Percentiles rank a stretch among this genome's conserved stretches.
phyloP scores from a whole-genome alignment of 2,113 vertebrate species.

The Nicator chloris region DNA sequence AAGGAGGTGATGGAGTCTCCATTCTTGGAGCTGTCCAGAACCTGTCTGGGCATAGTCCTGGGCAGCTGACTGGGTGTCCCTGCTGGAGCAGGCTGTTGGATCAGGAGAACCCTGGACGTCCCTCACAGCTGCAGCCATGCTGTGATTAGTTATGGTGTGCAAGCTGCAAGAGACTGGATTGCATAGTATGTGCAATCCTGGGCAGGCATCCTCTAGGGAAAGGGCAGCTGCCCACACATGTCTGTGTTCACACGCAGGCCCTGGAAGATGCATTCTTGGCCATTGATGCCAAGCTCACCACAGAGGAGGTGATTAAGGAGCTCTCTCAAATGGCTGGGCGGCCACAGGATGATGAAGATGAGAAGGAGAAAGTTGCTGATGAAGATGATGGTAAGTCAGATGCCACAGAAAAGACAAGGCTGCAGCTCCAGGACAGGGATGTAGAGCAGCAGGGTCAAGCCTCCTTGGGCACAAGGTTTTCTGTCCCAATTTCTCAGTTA shows the following conservation, averaged over 20 bases:
- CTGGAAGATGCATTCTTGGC: conserved; percentile 95
- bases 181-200: not conserved
- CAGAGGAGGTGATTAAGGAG: conserved; percentile 94
- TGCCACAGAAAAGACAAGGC: not conserved
- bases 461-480: not conserved
- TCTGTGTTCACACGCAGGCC: conserved; percentile 74
- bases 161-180: not conserved
- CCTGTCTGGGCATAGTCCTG: not conserved
- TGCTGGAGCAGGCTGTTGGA: not conserved
- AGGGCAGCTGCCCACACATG: not conserved
- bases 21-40: not conserved
- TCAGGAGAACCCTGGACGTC: not conserved
- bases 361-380: conserved; percentile 90
- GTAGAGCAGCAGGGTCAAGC: not conserved
- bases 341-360: conserved; percentile 83
- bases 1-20: not conserved
- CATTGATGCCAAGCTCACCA: conserved; percentile 91
- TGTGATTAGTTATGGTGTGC: not conserved
- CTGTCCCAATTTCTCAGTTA: not conserved
- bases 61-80: not conserved
- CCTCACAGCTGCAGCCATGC: not conserved
- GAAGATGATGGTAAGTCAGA: conserved; percentile 91
- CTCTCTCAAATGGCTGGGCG: conserved; percentile 91
- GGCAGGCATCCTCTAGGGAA: not conserved
- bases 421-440: not conserved